Evolutionary conservation across 2,113 vertebrate genomes (phyloP), one percentile per base, ranked within the genome.

Genomic region (Vulpes ferrilata): DNA sequence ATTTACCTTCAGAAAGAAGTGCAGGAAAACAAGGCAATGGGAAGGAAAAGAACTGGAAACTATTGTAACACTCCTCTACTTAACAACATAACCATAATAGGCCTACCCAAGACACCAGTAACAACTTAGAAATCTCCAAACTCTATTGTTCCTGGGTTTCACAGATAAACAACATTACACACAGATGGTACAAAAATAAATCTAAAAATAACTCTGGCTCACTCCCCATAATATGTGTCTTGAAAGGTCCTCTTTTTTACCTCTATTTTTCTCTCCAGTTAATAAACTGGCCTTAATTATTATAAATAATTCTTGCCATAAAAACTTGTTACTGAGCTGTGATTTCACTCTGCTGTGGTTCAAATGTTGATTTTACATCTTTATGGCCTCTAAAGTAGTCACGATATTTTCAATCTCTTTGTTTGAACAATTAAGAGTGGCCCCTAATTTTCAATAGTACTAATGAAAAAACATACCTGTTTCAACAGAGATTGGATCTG

Each of bases 1-100:
- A 90, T 93, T 96, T 79, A 85, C 79, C n/a, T 88, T 88, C 57
- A 79, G 60, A 88, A 81, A 20, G 25, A 96, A 96, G 84, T 81
- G 22, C 23, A 55, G n/a, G 17, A 88, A 96, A 74, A 92, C 51
- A 73, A 90, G 15, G 13, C n/a, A 95, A 84, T 0, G 1, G 17
- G 27, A 76, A 88, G n/a, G n/a, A 78, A 76, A 95, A 93, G 6
- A 82, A 53, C 16, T 17, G 57, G 13, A 83, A 92, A 80, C 11
- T 48, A 64, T 1, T 51, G 4, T 92, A 69, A 48, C 4, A 17
- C 10, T 79, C 3, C 19, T 27, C 25, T 55, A 53, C 23, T 25
- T 82, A 27, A 25, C 32, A n/a, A 74, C 53, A n/a, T 35, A 35
- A 64, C 30, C 20, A 5, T 10, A 35, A 43, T 10, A 55, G 25